A percentile compares a stretch with the other conserved stretches of the same genome.
These are phyloP conservation scores for Cottus gobio DNA, from an alignment of 2,113 vertebrate species.

Conservation along the genomic window DNA sequence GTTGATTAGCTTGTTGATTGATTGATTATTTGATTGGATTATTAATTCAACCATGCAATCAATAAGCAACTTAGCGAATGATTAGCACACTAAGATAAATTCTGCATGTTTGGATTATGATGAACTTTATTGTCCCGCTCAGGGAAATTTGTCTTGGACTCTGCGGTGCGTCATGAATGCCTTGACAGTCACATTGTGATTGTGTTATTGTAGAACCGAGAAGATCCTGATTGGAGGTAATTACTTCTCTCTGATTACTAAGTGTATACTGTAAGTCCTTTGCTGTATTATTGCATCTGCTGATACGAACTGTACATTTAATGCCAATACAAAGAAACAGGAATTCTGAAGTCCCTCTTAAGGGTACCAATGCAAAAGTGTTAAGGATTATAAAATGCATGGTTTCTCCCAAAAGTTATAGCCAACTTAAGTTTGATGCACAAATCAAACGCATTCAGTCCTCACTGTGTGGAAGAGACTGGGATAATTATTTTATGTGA, in stretches of 20 bases:
- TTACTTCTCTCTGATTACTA: not conserved
- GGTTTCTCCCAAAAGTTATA: too few species aligned
- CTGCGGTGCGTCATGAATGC: too few species aligned
- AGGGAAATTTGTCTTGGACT: too few species aligned
- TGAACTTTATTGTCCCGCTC: too few species aligned
- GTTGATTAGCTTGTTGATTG: constrained; percentile 4
- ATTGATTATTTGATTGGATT: not conserved
- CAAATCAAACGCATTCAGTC: too few species aligned
- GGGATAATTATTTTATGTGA: not conserved
- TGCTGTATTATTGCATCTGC: not conserved
- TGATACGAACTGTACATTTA: not conserved
- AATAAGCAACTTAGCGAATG: not conserved
- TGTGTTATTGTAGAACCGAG: not conserved
- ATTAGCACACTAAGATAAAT: not conserved
- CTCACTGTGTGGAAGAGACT: not conserved
- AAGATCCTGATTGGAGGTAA: not conserved
- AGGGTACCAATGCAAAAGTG: not conserved
- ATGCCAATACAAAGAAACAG: not conserved
- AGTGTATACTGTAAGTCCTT: not conserved
- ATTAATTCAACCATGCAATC: not conserved
- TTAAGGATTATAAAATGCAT: too few species aligned
- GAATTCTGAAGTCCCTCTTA: not conserved
- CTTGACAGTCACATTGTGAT: too few species aligned
- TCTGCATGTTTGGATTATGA: constrained; percentile 4
- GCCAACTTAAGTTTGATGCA: not conserved